Conservation (phyloP, 2,113 vertebrate genomes). For the Isurus oxyrinchus region DNA sequence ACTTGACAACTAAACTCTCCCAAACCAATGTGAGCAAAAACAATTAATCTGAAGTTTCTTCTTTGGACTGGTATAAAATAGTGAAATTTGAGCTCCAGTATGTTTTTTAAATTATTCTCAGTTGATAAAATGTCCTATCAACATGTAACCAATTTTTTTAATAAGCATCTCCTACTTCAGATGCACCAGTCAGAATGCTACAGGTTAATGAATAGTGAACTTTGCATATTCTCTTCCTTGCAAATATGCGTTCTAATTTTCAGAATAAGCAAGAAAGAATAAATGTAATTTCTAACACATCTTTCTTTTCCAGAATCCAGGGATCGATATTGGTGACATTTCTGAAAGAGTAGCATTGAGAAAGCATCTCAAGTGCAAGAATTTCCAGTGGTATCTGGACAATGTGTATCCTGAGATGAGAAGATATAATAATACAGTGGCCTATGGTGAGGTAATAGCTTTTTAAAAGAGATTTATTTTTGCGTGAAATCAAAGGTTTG, state of each 20-base stretch:
- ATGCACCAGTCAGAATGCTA: not conserved
- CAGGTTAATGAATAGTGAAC: not conserved
- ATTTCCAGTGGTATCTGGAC: constrained; percentile 95
- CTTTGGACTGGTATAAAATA: not conserved
- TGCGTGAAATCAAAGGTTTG: not conserved
- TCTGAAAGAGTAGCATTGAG: constrained; percentile 77
- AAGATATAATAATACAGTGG: constrained; percentile 84
- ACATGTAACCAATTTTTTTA: not conserved
- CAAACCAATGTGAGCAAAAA: not conserved
- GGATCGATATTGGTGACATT: constrained; percentile 91
- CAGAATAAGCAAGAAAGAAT: not conserved
- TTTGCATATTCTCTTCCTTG: not conserved
- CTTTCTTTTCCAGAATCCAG: constrained; percentile 72
- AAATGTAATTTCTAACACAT: not conserved
- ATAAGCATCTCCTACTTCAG: not conserved
- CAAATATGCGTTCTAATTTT: not conserved
- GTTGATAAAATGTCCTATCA: not conserved
- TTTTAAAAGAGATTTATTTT: not conserved
- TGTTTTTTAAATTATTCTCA: not conserved
- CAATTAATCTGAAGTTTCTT: not conserved
- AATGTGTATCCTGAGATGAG: constrained; percentile 97
- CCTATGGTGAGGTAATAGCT: constrained; percentile 84
- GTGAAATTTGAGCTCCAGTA: not conserved
- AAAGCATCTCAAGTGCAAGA: constrained; percentile 85
- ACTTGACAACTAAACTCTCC: not conserved